Percentiles rank a stretch among this genome's conserved stretches.
These are phyloP conservation scores for Busseola fusca DNA, from an alignment of 2,888 invertebrate species.

Conservation along the genomic window DNA sequence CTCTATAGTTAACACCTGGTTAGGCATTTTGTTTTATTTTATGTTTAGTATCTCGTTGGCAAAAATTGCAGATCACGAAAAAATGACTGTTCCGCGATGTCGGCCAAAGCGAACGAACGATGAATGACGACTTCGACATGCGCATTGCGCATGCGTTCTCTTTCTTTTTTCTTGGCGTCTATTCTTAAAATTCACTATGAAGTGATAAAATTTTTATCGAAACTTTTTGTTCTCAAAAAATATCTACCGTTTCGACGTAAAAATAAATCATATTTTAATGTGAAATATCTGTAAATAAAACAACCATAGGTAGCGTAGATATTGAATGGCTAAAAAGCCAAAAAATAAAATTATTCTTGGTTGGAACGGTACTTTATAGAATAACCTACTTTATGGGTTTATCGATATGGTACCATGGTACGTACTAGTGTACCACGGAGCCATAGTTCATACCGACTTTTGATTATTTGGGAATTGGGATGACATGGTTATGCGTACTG, in stretches of 20 bases:
- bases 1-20: constrained; percentile 95
- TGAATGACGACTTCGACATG: constrained; percentile 80
- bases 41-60: constrained; percentile 86
- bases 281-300: neutral
- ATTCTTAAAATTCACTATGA: constrained; percentile 35
- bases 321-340: neutral
- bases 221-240: constrained; percentile 1
- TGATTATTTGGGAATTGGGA: constrained; percentile 24
- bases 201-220: constrained; percentile 4
- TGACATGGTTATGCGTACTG: constrained; percentile 5
- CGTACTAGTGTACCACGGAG: neutral
- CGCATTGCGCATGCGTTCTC: constrained; percentile 69
- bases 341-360: neutral
- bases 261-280: constrained; percentile 6
- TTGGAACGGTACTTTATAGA: constrained; percentile 25
- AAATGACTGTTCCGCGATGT: constrained; percentile 79
- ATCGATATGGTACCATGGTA: constrained; percentile 2
- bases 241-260: neutral
- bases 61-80: constrained; percentile 78
- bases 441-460: neutral
- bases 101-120: constrained; percentile 78
- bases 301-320: neutral
- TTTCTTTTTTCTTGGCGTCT: constrained; percentile 57
- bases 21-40: constrained; percentile 89
- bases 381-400: constrained; percentile 48